Percentiles rank a stretch among this genome's conserved stretches.
These are phyloP conservation scores for Ciona savignyi DNA, from an alignment of 23 tunicate species.

Conservation along the genomic window DNA sequence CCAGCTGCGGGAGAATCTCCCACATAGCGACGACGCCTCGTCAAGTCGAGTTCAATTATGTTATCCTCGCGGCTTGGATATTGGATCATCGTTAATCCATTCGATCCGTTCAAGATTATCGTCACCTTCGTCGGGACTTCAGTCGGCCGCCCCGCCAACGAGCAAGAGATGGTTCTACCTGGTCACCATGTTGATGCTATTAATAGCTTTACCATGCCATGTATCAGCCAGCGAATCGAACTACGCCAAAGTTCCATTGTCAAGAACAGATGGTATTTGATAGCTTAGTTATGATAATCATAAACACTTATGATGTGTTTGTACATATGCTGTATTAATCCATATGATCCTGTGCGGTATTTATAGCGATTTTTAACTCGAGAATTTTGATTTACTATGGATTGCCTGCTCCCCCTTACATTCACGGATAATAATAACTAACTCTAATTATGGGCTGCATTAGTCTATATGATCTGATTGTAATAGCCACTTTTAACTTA, in stretches of 20 bases:
- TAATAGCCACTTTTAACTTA: too few relatives aligned
- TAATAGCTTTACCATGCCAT: background rate
- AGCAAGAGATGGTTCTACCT: background rate
- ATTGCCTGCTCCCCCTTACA: too few relatives aligned
- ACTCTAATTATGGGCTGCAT: too few relatives aligned
- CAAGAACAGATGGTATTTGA: background rate
- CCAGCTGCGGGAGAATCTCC: background rate
- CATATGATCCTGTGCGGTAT: too few relatives aligned
- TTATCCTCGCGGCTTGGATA: background rate
- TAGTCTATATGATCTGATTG: too few relatives aligned
- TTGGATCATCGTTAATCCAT: background rate
- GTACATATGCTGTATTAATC: too few relatives aligned
- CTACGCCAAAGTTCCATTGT: background rate
- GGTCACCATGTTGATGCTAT: background rate
- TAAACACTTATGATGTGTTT: too few relatives aligned
- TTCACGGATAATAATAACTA: too few relatives aligned
- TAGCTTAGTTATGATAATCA: too few relatives aligned
- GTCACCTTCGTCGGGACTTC: background rate
- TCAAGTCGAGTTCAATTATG: background rate
- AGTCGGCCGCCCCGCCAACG: background rate
- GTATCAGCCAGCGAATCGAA: background rate
- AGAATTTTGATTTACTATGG: too few relatives aligned
- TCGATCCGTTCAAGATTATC: background rate
- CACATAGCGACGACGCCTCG: background rate
- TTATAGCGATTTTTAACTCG: too few relatives aligned